Evolutionary conservation across 2,888 invertebrate species (phyloP).

Genomic region (Nowickia ferox): DNA sequence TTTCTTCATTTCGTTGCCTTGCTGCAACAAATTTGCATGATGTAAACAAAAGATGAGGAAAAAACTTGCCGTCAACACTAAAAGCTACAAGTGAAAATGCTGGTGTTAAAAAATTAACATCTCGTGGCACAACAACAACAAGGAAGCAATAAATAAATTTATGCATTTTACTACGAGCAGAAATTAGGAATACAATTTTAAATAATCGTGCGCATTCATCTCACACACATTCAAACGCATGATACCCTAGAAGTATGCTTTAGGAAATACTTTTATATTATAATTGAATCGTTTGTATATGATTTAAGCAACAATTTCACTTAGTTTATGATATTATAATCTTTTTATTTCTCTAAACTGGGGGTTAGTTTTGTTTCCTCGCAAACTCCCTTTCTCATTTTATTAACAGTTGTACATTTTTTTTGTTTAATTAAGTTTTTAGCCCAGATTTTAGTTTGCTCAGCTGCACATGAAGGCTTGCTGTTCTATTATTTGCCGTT

Average conservation of each 20-base stretch:
- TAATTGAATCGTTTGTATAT: neutral
- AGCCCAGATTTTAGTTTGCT: conserved; percentile 43
- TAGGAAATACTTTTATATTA: neutral
- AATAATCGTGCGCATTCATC: conserved; percentile 24
- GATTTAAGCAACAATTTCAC: conserved; percentile 45
- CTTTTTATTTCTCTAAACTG: neutral
- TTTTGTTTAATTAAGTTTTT: conserved; percentile 63
- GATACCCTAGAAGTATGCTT: conserved; percentile 27
- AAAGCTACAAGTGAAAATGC: neutral
- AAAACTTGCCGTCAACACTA: conserved; percentile 1
- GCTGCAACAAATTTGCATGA: conserved; percentile 51
- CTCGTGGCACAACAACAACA: neutral
- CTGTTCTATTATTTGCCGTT: conserved; percentile 9
- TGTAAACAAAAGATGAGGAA: conserved; percentile 2
- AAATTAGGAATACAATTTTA: conserved; percentile 38
- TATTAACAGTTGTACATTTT: conserved; percentile 28
- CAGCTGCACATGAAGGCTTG: conserved; percentile 25
- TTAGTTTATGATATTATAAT: conserved; percentile 32
- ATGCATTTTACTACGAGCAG: neutral
- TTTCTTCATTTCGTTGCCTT: conserved; percentile 42
- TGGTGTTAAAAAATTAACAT: neutral
- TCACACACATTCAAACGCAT: neutral
- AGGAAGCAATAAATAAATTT: neutral
- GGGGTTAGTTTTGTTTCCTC: neutral
- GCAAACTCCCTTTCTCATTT: conserved; percentile 2